Evolutionary conservation across 2,113 vertebrate species (phyloP), one percentile per base, ranked within the genome.

Genomic region (Aspidoscelis tigris): DNA sequence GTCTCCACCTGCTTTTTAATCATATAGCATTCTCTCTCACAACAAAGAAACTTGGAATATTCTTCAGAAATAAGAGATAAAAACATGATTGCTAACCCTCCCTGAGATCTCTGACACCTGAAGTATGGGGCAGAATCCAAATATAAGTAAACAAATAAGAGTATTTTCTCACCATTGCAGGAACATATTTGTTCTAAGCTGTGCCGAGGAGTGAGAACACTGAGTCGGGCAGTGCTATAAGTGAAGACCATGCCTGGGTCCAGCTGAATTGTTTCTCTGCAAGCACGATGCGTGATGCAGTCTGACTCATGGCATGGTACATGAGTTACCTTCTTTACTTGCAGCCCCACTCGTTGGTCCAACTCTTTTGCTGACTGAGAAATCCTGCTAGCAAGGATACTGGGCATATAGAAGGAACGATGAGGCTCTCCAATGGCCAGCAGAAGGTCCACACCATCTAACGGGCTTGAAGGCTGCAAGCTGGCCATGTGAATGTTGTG

Each of bases 401-500:
- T 84, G 0, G 95, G 94, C 75, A 94, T 91, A 0, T 92, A 91
- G 88, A 92, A 44, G 21, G 93, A 88, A 78, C 93, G 64, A 0
- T 83, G 33, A 1, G 92, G 90, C 85, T 95, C 72, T 80, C 95
- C 93, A 39, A 96, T 90, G 90, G 92, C 93, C 84, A 99, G 91
- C 55, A 99, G 96, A 64, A 96, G 93, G 21, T 99, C 98, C 88
- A 98, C 95, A 2, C 91, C 93, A 1, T 90, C 86, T 0, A 92
- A 78, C 53, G 91, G 50, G 1, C 94, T 94, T 1, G 93, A 93
- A 33, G 97, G 97, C 94, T 99, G 99, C 44, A 99, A 95, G 92
- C 98, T 99, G 92, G 96, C 98, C 94, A 99, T 94, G 81, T 98
- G 97, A 43, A 99, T 96, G 88, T 97, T 95, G 41, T 97, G 97